Percentiles rank a stretch among this genome's conserved stretches.
Conservation (phyloP, 2,888 invertebrate genomes). For the Pristionchus japonicus region DNA sequence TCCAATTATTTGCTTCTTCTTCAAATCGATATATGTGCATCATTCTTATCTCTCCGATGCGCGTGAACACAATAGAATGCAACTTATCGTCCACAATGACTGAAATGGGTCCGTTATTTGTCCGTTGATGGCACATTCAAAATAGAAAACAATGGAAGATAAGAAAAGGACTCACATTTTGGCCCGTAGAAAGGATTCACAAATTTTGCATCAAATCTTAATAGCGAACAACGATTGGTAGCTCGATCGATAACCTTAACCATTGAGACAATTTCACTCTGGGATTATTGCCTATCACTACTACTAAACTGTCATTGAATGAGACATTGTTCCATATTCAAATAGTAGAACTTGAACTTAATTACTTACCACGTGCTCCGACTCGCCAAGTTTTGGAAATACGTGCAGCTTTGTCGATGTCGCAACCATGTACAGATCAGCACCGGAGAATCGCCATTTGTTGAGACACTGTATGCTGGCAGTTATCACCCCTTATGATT, state of each 20-base stretch:
- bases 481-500: no score
- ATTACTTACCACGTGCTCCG: not conserved
- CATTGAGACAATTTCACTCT: no score
- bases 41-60: not conserved
- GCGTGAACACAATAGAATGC: not conserved
- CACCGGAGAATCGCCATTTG: not conserved
- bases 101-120: not conserved
- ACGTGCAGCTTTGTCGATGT: not conserved
- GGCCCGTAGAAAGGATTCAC: not conserved
- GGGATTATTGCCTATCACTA: no score
- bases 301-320: no score
- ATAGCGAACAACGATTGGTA: not conserved
- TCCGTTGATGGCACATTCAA: no score
- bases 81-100: not conserved
- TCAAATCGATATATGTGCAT: not conserved
- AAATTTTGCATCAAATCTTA: not conserved
- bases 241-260: not conserved
- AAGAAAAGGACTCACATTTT: not conserved
- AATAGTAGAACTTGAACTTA: no score
- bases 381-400: not conserved
- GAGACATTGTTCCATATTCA: no score
- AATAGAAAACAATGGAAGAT: no score
- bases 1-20: not conserved
- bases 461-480: not conserved
- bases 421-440: not conserved